Conservation (phyloP, 2,888 invertebrate genomes). For the Congeria kusceri region DNA sequence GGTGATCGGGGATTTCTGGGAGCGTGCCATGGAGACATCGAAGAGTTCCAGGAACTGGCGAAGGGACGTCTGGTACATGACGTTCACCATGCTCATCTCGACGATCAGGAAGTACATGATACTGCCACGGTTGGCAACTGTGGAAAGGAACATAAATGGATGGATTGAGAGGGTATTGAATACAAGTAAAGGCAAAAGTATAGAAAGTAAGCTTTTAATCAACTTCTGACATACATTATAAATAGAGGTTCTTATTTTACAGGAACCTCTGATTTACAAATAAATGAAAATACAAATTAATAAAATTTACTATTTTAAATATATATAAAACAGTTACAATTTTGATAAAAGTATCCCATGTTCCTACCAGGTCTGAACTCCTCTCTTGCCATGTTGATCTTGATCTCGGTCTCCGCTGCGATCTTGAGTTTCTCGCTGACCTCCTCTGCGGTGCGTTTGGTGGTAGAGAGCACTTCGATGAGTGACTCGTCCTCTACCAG, state of each 20-base stretch:
- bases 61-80: conserved; percentile 98
- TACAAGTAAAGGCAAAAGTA: too few species aligned
- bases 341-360: too few species aligned
- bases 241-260: too few species aligned
- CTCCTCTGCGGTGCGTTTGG: conserved; percentile 90
- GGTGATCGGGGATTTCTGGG: conserved; percentile 93
- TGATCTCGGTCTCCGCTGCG: conserved; percentile 96
- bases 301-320: too few species aligned
- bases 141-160: conserved; percentile 42
- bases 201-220: too few species aligned
- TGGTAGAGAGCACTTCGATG: conserved; percentile 87
- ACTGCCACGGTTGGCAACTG: conserved; percentile 96
- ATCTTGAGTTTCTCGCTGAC: conserved; percentile 97
- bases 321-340: too few species aligned
- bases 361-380: conserved; percentile 93
- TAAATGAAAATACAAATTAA: too few species aligned
- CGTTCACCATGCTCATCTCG: conserved; percentile 98
- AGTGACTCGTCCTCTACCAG: conserved; percentile 98
- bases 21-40: conserved; percentile 94
- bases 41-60: conserved; percentile 97
- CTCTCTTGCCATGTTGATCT: conserved; percentile 96
- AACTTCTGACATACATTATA: too few species aligned
- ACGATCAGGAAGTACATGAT: conserved; percentile 98
- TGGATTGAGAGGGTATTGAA: too few species aligned
- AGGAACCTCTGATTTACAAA: too few species aligned